These are phyloP conservation scores for Keiferia lycopersicella DNA, from an alignment of 2,888 invertebrate genomes.

Conservation along the genomic window DNA sequence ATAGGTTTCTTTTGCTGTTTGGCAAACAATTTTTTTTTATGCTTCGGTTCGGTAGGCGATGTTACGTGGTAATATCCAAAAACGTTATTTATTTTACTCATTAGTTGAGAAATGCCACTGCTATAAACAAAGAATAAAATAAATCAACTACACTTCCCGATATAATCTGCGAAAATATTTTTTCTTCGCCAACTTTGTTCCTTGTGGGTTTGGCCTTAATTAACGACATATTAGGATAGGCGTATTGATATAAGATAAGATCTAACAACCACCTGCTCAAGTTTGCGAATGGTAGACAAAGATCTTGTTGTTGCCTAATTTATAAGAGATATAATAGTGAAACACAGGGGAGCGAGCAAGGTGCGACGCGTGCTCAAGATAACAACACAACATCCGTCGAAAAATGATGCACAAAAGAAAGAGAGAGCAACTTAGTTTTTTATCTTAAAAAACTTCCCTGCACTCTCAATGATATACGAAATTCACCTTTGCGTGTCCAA, in stretches of 20 bases:
- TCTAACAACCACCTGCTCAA: conserved; percentile 61
- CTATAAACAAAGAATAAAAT: conserved; percentile 29
- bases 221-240: conserved; percentile 49
- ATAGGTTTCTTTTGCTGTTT: too few relatives aligned
- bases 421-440: conserved; percentile 63
- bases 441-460: conserved; percentile 63
- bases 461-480: conserved; percentile 30
- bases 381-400: conserved; percentile 75
- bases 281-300: conserved; percentile 67
- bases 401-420: conserved; percentile 63
- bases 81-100: conserved; percentile 3
- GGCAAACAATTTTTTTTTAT: too few relatives aligned
- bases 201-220: conserved; percentile 60
- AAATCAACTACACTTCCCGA: conserved; percentile 47
- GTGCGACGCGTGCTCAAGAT: conserved; percentile 76
- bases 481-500: conserved; percentile 35
- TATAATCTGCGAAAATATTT: conserved; percentile 44
- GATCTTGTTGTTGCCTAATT: conserved; percentile 67
- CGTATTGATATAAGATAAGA: conserved; percentile 65
- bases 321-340: conserved; percentile 61
- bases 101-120: conserved; percentile 18
- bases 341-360: conserved; percentile 62
- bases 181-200: conserved; percentile 35
- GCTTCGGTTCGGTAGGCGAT: too few relatives aligned
- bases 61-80: not conserved